Conservation (phyloP, 2,113 vertebrate genomes). For the Cromileptes altivelis region DNA sequence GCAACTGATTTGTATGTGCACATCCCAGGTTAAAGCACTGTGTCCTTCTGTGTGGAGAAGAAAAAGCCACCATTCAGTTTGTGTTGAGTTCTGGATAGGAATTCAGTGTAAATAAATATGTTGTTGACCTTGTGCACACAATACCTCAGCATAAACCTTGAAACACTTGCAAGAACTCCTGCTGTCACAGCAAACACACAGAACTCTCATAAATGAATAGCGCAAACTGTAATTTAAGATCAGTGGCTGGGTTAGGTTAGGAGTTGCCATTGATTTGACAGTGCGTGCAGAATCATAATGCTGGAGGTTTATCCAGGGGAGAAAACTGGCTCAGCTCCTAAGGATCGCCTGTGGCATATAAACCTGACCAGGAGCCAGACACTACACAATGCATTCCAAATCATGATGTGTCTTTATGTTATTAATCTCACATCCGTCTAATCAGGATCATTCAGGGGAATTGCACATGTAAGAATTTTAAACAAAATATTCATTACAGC, state of each 20-base stretch:
- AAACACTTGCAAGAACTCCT: constrained; percentile 9
- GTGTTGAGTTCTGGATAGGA: not conserved
- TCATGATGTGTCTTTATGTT: constrained; percentile 21
- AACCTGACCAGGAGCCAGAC: constrained; percentile 33
- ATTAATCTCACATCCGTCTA: constrained; percentile 47
- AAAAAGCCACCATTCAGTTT: constrained; percentile 15
- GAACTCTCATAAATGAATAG: constrained; percentile 14
- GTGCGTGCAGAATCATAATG: constrained; percentile 50
- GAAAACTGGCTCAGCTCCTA: constrained; percentile 33
- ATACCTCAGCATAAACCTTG: constrained; percentile 3
- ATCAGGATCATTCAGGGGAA: constrained; percentile 36
- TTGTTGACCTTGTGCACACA: constrained; percentile 12
- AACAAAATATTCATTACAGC: constrained; percentile 39
- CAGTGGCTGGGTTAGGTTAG: constrained; percentile 7
- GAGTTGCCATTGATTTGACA: constrained; percentile 47
- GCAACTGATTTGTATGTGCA: constrained; percentile 53
- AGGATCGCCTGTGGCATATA: constrained; percentile 32
- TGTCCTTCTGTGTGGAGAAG: not conserved
- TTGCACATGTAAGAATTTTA: constrained; percentile 11
- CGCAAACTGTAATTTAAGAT: constrained; percentile 51
- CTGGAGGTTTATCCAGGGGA: constrained; percentile 27
- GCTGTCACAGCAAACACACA: constrained; percentile 24
- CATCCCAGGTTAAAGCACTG: constrained; percentile 33
- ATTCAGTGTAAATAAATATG: constrained; percentile 2
- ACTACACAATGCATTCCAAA: constrained; percentile 25